Evolutionary conservation across 2,888 invertebrate species (phyloP).

Genomic region (Lordiphosa andalusiaca): DNA sequence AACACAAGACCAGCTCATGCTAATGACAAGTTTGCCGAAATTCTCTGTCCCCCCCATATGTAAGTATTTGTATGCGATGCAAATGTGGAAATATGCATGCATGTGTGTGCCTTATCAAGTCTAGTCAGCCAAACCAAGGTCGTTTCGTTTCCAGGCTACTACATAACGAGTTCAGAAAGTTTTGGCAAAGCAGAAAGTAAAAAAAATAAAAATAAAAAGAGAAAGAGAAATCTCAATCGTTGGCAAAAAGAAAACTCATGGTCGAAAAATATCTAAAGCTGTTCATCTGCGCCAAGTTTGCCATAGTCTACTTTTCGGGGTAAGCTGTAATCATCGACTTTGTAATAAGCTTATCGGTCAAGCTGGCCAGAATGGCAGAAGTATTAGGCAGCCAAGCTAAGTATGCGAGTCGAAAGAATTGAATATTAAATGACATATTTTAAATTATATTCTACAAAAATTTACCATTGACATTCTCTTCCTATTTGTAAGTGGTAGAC

Average conservation of each 20-base stretch:
- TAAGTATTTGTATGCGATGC: constrained; percentile 9
- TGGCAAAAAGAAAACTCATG: constrained; percentile 20
- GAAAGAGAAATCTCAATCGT: background rate
- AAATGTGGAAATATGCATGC: constrained; percentile 1
- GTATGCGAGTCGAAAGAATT: too few species aligned
- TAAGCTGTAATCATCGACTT: constrained; percentile 25
- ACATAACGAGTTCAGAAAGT: constrained; percentile 38
- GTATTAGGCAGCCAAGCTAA: constrained; percentile 8
- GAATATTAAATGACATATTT: too few species aligned
- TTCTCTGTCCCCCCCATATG: background rate
- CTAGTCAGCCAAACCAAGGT: constrained; percentile 26
- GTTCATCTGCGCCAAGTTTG: constrained; percentile 28
- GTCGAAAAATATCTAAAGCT: constrained; percentile 39
- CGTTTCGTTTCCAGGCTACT: constrained; percentile 24
- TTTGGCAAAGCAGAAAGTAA: constrained; percentile 21
- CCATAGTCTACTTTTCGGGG: background rate
- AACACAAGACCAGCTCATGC: constrained; percentile 15
- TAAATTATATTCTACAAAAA: too few species aligned
- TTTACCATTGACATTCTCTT: too few species aligned
- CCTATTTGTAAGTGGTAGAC: too few species aligned
- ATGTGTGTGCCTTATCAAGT: constrained; percentile 9
- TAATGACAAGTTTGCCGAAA: constrained; percentile 38
- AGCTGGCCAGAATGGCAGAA: constrained; percentile 18
- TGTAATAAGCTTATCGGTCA: constrained; percentile 46
- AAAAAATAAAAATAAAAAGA: too few species aligned